Evolutionary conservation across 35 echinoderm and acorn worm species (phyloP), one percentile per base, ranked within the genome.

Genomic region (Apostichopus parvimensis): DNA sequence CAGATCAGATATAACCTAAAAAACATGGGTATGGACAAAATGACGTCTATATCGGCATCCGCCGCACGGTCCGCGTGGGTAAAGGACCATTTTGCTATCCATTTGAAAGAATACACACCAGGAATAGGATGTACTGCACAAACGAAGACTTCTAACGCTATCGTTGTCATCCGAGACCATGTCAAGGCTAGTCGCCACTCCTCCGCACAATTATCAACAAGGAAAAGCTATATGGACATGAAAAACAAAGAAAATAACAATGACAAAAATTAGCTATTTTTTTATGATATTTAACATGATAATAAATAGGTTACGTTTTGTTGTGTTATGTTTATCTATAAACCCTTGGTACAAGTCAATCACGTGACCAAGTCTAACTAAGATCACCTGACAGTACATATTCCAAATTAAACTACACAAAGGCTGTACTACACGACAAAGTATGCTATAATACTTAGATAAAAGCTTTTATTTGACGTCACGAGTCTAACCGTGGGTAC

Each of bases 141-240:
- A 60, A 99, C 73, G 56, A 99, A 55, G 61, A 99, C 81, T 79
- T 99, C 97, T 56, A 90, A 73, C 12, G 95, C 89, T 54, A 99
- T 96, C 21, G 96, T 92, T 20, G 95, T 71, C 56, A 90, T 89
- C 66, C 97, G 91, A 72, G 95, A 92, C 95, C 95, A 99, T 55
- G 97, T 99, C 92, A 99, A 92, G 5, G 97, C 97, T 65, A 99
- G 89, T 68, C 97, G 87, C 97, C 97, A 99, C 68, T 99, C 97
- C 88, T 99, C 97, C 57, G 97, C 97, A 96, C 97, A 99, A 89
- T 99, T 99, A 91, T 99, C 97, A 10, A 99, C 97, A 80, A 99
- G 91, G 66, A 99, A 99, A 82, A 99, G 91, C 97, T 99, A 90
- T 54, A 59, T 6, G 72, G 54, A 45, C 34, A 45, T 45, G 34